phyloP scores from a whole-genome alignment of 2,797 vertebrate genomes.

The Ambastaia sidthimunki region DNA sequence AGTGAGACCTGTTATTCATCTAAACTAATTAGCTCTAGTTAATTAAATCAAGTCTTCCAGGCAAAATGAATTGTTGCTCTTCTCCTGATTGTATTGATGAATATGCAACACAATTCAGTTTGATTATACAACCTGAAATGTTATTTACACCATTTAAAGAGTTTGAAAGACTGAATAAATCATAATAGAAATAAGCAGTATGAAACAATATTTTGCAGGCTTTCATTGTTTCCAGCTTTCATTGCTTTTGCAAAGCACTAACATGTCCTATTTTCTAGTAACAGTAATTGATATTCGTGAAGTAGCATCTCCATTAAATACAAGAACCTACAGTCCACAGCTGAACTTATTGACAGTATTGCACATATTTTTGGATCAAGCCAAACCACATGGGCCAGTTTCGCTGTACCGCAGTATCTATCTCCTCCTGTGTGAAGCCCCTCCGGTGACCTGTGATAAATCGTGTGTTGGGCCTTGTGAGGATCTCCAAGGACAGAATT shows the following conservation, averaged over 20 bases:
- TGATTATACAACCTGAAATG: constrained; percentile 20
- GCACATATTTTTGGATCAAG: constrained; percentile 62
- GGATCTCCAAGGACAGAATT: constrained; percentile 77
- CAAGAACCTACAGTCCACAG: constrained; percentile 50
- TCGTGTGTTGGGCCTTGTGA: constrained; percentile 63
- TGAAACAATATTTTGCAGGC: not conserved
- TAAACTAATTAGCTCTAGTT: constrained; percentile 20
- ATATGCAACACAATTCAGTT: constrained; percentile 31
- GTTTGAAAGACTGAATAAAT: not conserved
- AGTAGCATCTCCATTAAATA: constrained; percentile 60
- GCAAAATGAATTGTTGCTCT: constrained; percentile 29
- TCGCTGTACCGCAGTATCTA: constrained; percentile 71
- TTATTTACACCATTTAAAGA: constrained; percentile 31
- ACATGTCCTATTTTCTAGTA: not conserved
- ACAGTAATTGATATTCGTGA: constrained; percentile 62
- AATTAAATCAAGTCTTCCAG: constrained; percentile 33
- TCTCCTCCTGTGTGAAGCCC: constrained; percentile 65
- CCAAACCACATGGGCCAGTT: constrained; percentile 59
- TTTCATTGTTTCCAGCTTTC: not conserved
- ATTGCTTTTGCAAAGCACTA: not conserved
- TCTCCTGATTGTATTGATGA: constrained; percentile 23
- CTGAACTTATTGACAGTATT: constrained; percentile 64
- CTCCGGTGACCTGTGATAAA: constrained; percentile 74
- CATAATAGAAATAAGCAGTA: too few relatives aligned
- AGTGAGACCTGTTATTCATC: constrained; percentile 28